Base-by-base conservation (phyloP, 2,888 invertebrate genomes). In the Meiosimyza platycephala region DNA sequence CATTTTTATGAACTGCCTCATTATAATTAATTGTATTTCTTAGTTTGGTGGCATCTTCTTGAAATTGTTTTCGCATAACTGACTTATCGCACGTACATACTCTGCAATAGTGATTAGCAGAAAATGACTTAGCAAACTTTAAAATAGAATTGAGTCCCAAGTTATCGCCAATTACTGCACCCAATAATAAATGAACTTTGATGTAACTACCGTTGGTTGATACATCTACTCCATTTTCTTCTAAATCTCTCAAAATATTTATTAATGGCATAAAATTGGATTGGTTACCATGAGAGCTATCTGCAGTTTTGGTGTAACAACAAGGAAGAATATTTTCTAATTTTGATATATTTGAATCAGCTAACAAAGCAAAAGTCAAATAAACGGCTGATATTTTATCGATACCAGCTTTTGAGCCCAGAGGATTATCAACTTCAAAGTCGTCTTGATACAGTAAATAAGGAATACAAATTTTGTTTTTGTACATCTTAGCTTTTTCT, bases 361-460 rank as follows among this genome's bases (percentile, higher is more conserved):
- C 33, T 28, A 57, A 55, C 18, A 72, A 33, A 12, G 68, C 62
- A 68, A 63, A 68, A n/a, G 48, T 16, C n/a, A 72, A 47, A 72
- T 68, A 68, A 57, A 68, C 54, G 28, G 40, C 68, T 16, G 57
- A 68, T 16, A 47, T 6, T 28, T 72, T 65, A 59, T 73, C 59
- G 16, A 60, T 47, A 13, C 71, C 59, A 5, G 52, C 6, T 22
- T 71, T 71, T 6, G 73, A 70, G 15, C 70, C 65, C 7, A 73
- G 48, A 6, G 73, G 65, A 65, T 73, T 66, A 66, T 73, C 52
- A 13, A 64, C 57, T 52, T 73, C 73, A 48, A 73, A 69, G 22
- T 73, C 70, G 60, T 69, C 69, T 54, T 73, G 69, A 28, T 73
- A 73, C 18, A 69, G 64, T 15, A 73, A 50, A 57, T 69, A 73